Conservation (phyloP, 2,113 vertebrate species). For the Brachypteracias leptosomus region DNA sequence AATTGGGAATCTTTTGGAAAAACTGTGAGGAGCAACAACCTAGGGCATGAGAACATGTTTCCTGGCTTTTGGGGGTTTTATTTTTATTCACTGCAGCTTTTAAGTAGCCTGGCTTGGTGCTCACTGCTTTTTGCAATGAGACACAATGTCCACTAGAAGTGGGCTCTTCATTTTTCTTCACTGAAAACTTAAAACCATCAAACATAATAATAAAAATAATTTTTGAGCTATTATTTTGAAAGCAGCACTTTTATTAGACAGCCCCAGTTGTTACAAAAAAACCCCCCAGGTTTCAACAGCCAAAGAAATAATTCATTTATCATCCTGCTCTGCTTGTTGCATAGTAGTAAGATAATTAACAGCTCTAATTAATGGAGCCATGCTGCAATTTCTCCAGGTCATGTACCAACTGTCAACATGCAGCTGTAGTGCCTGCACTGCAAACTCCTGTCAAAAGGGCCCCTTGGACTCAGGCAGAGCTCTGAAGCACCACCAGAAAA, state of each 20-base stretch:
- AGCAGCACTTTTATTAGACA: background rate
- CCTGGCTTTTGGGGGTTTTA: background rate
- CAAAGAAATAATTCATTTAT: background rate
- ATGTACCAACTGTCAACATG: background rate
- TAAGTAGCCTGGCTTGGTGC: background rate
- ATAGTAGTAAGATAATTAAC: background rate
- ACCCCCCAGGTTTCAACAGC: background rate
- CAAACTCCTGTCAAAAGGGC: background rate
- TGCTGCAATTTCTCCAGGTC: background rate
- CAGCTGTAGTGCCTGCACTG: background rate
- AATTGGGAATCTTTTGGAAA: background rate
- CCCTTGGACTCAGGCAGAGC: background rate
- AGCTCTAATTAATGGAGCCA: background rate
- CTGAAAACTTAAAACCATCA: background rate
- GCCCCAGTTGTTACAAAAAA: background rate
- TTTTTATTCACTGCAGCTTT: no score
- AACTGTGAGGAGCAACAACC: background rate
- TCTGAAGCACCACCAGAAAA: background rate
- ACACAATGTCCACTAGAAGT: background rate
- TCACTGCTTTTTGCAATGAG: background rate
- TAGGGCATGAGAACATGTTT: background rate
- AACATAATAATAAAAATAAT: no score
- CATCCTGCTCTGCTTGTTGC: background rate
- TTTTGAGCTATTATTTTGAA: background rate
- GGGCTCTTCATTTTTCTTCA: background rate